Evolutionary conservation across 2,888 invertebrate species (phyloP).

Genomic region (Steinernema carpocapsae): DNA sequence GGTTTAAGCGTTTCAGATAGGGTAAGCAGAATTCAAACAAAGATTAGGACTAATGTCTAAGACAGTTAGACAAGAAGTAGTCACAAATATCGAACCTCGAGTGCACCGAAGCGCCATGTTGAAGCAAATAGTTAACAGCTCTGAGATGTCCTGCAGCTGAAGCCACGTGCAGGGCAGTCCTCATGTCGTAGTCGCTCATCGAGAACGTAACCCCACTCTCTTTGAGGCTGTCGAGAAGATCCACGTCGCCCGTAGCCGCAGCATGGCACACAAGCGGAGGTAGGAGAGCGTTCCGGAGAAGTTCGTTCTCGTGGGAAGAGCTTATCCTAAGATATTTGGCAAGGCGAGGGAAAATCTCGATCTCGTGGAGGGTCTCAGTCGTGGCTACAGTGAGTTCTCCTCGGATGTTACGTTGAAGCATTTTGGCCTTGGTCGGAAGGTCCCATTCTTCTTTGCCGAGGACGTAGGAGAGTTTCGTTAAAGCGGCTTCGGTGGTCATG

Average conservation of each 20-base stretch:
- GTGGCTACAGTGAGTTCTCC: conserved; percentile 78
- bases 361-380: conserved; percentile 56
- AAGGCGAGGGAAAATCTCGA: conserved; percentile 66
- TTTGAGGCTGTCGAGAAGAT: conserved; percentile 59
- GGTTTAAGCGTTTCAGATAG: no score
- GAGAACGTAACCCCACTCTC: conserved; percentile 78
- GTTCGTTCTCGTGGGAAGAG: conserved; percentile 59
- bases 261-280: conserved; percentile 78
- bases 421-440: conserved; percentile 72
- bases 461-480: conserved; percentile 88
- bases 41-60: no score
- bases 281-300: conserved; percentile 73
- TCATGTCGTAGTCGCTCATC: conserved; percentile 78
- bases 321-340: conserved; percentile 62
- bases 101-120: conserved; percentile 83
- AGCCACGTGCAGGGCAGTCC: conserved; percentile 83
- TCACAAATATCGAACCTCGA: conserved; percentile 65
- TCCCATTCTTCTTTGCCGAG: conserved; percentile 77
- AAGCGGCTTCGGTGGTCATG: conserved; percentile 91
- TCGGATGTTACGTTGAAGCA: conserved; percentile 79
- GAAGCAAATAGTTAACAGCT: conserved; percentile 79
- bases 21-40: no score
- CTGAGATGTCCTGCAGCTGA: conserved; percentile 77
- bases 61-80: no score
- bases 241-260: conserved; percentile 71